phyloP scores from a whole-genome alignment of 2,888 invertebrate species.

The Troilus luridus region DNA sequence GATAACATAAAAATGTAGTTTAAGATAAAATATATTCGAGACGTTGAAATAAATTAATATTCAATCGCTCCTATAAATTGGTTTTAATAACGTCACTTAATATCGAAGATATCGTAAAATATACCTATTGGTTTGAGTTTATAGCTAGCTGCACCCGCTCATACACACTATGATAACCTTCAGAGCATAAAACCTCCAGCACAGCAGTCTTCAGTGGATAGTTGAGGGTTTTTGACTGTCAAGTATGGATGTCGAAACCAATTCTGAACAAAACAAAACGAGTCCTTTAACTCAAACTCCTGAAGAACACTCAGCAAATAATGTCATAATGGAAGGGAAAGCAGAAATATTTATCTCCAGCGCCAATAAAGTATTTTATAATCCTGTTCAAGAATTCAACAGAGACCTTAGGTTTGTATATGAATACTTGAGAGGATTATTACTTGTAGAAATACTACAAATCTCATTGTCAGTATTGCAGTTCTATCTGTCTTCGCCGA shows the following conservation, averaged over 20 bases:
- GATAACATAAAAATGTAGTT: too few relatives aligned
- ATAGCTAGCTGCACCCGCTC: not conserved
- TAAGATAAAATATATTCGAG: too few relatives aligned
- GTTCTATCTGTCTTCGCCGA: constrained; percentile 79
- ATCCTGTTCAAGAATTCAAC: constrained; percentile 98
- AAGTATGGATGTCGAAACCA: not conserved
- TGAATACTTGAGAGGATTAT: not conserved
- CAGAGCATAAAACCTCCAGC: not conserved
- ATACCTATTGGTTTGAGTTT: not conserved
- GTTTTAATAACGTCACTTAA: too few relatives aligned
- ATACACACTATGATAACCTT: not conserved
- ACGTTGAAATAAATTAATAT: too few relatives aligned
- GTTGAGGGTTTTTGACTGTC: not conserved
- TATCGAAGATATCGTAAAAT: too few relatives aligned
- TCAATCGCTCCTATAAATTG: too few relatives aligned
- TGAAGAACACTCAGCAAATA: not conserved
- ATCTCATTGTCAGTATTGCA: constrained; percentile 74
- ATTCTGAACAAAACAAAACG: not conserved
- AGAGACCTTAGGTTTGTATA: constrained; percentile 82
- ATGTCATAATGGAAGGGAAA: constrained; percentile 59
- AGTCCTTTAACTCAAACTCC: not conserved
- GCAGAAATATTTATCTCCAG: constrained; percentile 60
- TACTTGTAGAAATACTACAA: constrained; percentile 24
- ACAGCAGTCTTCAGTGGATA: too few relatives aligned
- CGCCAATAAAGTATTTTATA: constrained; percentile 85